Conservation (phyloP, 2,797 vertebrate genomes). For the Hozukius guyotensis region DNA sequence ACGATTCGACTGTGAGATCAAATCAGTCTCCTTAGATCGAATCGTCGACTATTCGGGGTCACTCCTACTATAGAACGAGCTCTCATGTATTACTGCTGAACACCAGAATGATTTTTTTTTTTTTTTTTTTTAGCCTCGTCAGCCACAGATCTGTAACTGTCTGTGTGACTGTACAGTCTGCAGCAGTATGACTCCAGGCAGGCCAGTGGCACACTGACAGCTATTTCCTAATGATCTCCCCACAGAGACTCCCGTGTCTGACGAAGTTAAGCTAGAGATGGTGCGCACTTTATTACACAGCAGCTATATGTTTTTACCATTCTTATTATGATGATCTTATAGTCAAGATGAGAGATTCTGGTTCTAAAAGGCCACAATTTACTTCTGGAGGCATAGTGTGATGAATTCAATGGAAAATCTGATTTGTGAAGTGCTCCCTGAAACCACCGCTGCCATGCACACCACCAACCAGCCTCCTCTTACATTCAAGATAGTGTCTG, state of each 20-base stretch:
- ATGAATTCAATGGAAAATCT: background rate
- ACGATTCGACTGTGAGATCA: background rate
- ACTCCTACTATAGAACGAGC: background rate
- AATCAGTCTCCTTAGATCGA: background rate
- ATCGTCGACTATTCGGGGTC: background rate
- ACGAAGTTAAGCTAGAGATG: slow-evolving; percentile 13
- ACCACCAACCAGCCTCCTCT: background rate
- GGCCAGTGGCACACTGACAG: slow-evolving; percentile 51
- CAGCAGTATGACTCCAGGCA: slow-evolving; percentile 55
- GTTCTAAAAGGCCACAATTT: background rate
- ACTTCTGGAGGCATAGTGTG: background rate
- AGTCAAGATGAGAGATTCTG: background rate
- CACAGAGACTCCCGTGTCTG: slow-evolving; percentile 31
- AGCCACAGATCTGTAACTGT: slow-evolving; percentile 28
- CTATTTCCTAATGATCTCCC: slow-evolving; percentile 60
- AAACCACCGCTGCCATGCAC: background rate
- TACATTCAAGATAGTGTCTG: background rate
- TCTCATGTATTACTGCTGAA: background rate
- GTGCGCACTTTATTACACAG: slow-evolving; percentile 7
- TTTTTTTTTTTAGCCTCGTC: slow-evolving; percentile 21
- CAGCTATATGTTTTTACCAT: background rate
- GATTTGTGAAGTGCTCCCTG: background rate
- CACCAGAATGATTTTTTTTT: background rate
- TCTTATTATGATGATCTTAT: slow-evolving; percentile 14
- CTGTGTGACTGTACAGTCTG: slow-evolving; percentile 35